Conservation (phyloP, 2,888 invertebrate genomes). For the Ellobium chinense region DNA sequence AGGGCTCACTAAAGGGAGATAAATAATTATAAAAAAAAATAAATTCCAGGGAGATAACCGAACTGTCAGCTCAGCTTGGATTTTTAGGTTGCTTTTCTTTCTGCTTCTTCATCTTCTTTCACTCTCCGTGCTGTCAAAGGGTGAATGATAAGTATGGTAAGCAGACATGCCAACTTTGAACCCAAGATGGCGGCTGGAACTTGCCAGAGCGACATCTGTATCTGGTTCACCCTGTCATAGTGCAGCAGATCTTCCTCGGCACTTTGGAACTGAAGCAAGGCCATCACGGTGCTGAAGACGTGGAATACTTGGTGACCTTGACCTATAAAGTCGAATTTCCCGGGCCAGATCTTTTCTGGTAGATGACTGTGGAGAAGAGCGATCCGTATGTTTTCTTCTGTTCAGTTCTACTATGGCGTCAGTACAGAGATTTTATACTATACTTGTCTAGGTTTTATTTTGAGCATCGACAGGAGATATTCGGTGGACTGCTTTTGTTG, state of each 20-base stretch:
- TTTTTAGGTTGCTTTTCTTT: no score
- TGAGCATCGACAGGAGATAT: no score
- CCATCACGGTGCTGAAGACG: neutral
- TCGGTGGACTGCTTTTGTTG: no score
- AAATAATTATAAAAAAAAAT: no score
- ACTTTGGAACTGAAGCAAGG: neutral
- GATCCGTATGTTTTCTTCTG: neutral
- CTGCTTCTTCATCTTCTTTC: neutral
- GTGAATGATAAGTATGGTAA: neutral
- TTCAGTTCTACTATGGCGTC: no score
- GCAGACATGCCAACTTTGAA: neutral
- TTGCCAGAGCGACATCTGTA: neutral
- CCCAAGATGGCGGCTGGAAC: neutral
- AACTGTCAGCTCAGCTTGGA: no score
- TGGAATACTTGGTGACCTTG: constrained; percentile 11
- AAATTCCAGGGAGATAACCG: no score
- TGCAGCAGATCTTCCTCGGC: neutral
- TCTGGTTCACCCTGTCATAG: neutral
- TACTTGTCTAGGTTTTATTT: no score
- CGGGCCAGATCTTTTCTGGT: constrained; percentile 2
- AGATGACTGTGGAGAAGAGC: neutral
- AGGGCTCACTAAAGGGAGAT: no score
- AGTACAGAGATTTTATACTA: no score
- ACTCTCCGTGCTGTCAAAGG: neutral
- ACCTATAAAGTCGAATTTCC: constrained; percentile 3